Conservation (phyloP, 2,797 vertebrate species). For the Mustela erminea region DNA sequence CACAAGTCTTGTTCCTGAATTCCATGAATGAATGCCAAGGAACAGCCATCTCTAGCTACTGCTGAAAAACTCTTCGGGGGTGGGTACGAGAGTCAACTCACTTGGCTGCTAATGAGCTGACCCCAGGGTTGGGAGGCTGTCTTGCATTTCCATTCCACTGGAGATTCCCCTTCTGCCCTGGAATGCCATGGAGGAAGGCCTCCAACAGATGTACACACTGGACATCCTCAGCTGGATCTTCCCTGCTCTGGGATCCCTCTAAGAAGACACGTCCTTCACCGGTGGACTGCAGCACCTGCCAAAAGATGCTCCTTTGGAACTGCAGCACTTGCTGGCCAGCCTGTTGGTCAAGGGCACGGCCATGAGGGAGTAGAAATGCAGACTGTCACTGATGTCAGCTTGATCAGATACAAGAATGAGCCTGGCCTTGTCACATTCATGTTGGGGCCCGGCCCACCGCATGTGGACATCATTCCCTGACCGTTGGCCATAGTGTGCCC, state of each 20-base stretch:
- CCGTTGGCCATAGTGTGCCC: rapidly evolving
- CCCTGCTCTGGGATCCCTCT: neutral
- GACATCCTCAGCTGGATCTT: neutral
- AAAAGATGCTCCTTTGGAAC: rapidly evolving
- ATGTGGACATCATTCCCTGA: neutral
- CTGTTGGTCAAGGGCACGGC: neutral
- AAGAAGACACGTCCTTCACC: neutral
- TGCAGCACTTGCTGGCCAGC: neutral
- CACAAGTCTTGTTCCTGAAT: neutral
- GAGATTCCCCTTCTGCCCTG: neutral
- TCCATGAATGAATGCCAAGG: neutral
- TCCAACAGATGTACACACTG: rapidly evolving
- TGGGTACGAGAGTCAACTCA: rapidly evolving
- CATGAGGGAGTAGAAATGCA: neutral
- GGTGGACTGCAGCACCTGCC: rapidly evolving
- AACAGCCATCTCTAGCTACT: neutral
- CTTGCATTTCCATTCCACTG: rapidly evolving
- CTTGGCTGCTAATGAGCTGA: neutral
- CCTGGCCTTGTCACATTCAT: neutral
- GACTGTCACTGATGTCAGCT: rapidly evolving
- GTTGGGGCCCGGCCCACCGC: rapidly evolving
- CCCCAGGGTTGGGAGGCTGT: rapidly evolving
- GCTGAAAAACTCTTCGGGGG: rapidly evolving
- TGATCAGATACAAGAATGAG: rapidly evolving
- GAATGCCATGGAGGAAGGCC: neutral